Base-by-base conservation (phyloP, 2,113 vertebrate species). In the Corydoras sp. region DNA sequence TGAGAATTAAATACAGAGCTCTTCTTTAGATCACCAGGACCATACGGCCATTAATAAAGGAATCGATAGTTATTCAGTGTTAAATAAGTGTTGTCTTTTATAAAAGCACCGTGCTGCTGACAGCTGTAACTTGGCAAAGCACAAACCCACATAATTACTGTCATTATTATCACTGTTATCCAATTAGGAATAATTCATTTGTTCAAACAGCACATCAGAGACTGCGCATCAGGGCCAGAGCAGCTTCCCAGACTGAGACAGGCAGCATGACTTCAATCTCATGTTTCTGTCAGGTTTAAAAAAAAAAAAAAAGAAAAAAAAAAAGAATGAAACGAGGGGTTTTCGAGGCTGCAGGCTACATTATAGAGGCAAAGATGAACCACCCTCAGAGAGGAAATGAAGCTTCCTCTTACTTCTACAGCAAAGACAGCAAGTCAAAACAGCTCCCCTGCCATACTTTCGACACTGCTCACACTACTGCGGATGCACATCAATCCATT, bases 351-450 rank as follows among this genome's bases (percentile, higher is more conserved):
- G 68, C 58, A 62, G 71, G 78, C 71, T 79, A 64, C 71, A 72
- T 80, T 68, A 72, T 71, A 65, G 61, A 75, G 72, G 76, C 69
- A 72, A 66, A 69, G 76, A 71, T 64, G 35, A 77, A 77, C 60
- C 72, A 72, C 75, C 53, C 63, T 77, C 73, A 77, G 65, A 77
- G 73, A 77, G 76, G 76, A 80, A 80, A 73, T 75, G 62, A 56
- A 75, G 76, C 73, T 73, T 76, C 73, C 73, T 80, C 66, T 75
- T 67, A 72, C 79, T 77, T 58, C 65, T 68, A 75, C 73, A 75
- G 73, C 77, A 75, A 72, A 79, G 0, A 65, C 77, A 69, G 65
- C 76, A 73, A 72, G 65, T 78, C 77, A 75, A 60, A 69, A 43
- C 32, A 30, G 15, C 53, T 59, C 31, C 64, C 72, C 76, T 54